Evolutionary conservation across 2,797 vertebrate genomes (phyloP), one percentile per base, ranked within the genome.

Genomic region (Pachyuromys duprasi): DNA sequence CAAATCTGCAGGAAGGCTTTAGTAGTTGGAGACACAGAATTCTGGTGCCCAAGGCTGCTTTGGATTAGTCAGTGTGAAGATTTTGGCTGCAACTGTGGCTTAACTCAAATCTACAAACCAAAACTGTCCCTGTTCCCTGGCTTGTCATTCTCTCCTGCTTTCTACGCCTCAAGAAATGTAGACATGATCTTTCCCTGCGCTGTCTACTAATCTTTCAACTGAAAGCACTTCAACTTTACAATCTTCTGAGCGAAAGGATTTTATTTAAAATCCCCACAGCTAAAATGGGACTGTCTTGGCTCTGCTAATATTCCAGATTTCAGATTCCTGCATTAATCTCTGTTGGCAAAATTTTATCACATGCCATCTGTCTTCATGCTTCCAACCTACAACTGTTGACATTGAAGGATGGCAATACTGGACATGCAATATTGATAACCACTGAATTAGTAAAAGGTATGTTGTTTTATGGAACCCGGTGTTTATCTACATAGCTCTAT

Each of bases 201-300:
- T 65, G 11, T 31, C 36, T 74, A 67, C 62, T 53, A 55, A 62
- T 86, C 62, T 83, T 92, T 62, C 55, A 78, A 13, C 36, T 72
- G 28, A 81, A 95, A 83, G 14, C 45, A 63, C 78, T 49, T 92
- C 69, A 84, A 86, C 8, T 72, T 89, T 78, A 8, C 53, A 62
- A 22, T 78, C 49, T 88, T 95, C 62, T 83, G 9, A 15, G 69
- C 75, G 65, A 92, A 92, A 78, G 15, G 80, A 53, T 69, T 86
- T 91, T n/a, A 86, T 42, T 62, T 83, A 45, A 62, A 55, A 72
- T 57, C 15, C 49, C 53, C 39, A n/a, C 33, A 69, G 55, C 14
- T n/a, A 33, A 72, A 89, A 72, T 65, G 28, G n/a, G 55, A 60
- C 74, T 65, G 15, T 15, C 17, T 70, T 84, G 86, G 62, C 22